Evolutionary conservation across 2,888 invertebrate genomes (phyloP), one percentile per base, ranked within the genome.

Genomic region (Cephus pulcher): DNA sequence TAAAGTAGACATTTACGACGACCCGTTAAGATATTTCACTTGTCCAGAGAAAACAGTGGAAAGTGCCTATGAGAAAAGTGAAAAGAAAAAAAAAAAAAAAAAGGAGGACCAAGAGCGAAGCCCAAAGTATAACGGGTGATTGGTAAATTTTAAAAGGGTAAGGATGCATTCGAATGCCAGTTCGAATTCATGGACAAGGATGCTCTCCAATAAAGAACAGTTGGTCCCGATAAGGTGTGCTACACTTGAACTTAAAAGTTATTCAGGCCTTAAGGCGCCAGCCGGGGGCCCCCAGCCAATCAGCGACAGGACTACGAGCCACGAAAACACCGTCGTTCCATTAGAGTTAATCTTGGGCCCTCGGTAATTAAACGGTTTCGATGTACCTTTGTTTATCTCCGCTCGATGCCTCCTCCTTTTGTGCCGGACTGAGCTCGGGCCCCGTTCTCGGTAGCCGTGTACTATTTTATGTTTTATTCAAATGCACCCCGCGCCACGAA

Each of bases 361-460:
- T 79, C 81, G 84, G 88, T 89, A 90, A 90, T 90, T 90, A 90
- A 90, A 90, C 88, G 88, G 86, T 90, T 88, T 83, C 87, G 85
- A 87, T 89, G 88, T 87, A 88, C 85, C 85, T 86, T 88, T 88
- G 88, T 89, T 89, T 88, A 88, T 88, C 87, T 87, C 82, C 73
- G 9, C 23, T 75, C 82, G 81, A 75, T 78, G 82, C 79, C 80
- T 83, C 75, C 75, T 77, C 77, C 79, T 78, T 75, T 79, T 77
- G 77, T 40, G 68, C 34, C 69, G 37, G 69, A 74, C 75, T 73
- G 69, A 71, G 68, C 75, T 78, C 73, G 74, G 74, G 75, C 56
- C 56, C 73, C 73, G 37, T 76, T 78, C 80, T 80, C 78, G 77
- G 81, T 83, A 81, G 83, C 79, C 82, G 80, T 83, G 82, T 82